Base-by-base conservation (phyloP, 2,888 invertebrate species). In the Neelides folsomi region DNA sequence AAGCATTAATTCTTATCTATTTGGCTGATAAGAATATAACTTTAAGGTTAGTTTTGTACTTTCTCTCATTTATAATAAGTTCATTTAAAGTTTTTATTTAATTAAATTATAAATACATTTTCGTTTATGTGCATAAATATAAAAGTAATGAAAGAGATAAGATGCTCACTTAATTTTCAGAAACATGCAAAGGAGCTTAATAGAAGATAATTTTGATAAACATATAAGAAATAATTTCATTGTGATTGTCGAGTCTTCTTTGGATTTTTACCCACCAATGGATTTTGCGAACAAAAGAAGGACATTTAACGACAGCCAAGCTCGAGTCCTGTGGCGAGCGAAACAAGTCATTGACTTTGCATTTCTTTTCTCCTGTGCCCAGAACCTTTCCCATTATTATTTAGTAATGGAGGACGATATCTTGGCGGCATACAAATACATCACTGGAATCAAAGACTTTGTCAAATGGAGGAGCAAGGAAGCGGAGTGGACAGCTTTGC, bases 261-360 rank as follows among this genome's bases (percentile, higher is more conserved):
- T 64, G 13, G 55, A 59, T n/a, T 56, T 67, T 48, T 67, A 67
- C 48, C 67, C 67, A 6, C 55, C 63, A 19, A 62, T 66, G 49
- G 64, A 66, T 52, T 65, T 65, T 55, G 63, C 63, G 10, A 54
- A 60, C 43, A 63, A 63, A 9, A 62, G 66, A 34, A 58, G 66
- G 16, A 71, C 69, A 5, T 68, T 65, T 51, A 66, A 67, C 44
- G 71, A 71, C 51, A 58, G 67, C 1, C 54, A 62, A 15, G 61
- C 66, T n/a, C 56, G 70, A 42, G 67, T 70, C 0, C 55, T 64
- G 47, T 71, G 71, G 71, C 56, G 71, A 19, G 66, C 71, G 1
- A 71, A 71, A 55, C 71, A 71, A 61, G 71, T 69, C 19, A 52
- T 71, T 15, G 71, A 71, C 58, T 71, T 69, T 56, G 68, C 69